Conservation (phyloP, 2,113 vertebrate genomes). For the Trichechus manatus region DNA sequence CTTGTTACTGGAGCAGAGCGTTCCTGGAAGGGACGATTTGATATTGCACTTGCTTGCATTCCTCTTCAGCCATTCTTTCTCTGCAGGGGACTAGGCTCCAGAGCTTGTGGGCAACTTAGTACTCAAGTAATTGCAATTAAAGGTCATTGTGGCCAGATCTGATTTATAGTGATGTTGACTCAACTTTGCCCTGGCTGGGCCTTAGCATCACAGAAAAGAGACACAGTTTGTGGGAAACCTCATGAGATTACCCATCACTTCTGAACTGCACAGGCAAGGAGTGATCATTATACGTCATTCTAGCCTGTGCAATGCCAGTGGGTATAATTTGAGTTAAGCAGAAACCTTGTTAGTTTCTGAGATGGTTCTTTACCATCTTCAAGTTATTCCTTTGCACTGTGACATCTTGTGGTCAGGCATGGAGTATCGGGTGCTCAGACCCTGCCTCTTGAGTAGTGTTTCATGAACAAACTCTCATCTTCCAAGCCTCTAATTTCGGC, state of each 20-base stretch:
- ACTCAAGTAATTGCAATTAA: conserved; percentile 9
- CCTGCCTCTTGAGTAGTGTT: neutral
- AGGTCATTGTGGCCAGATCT: neutral
- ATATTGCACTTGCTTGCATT: neutral
- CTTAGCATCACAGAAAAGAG: neutral
- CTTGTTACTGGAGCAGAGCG: neutral
- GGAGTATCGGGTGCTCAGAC: neutral
- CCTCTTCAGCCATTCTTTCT: conserved; percentile 56
- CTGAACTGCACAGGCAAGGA: neutral
- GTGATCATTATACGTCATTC: neutral
- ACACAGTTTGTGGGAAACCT: neutral
- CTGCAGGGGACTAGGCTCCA: conserved; percentile 3
- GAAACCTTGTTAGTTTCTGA: neutral
- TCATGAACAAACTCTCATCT: conserved; percentile 10
- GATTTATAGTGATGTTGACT: conserved; percentile 21
- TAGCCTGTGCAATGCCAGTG: neutral
- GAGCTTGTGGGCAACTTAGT: neutral
- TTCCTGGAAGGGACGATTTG: neutral
- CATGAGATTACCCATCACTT: neutral
- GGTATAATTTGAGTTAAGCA: neutral
- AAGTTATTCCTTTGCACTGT: neutral
- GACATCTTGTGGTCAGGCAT: neutral
- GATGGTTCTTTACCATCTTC: neutral
- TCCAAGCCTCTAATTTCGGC: neutral
- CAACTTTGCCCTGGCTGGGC: neutral